phyloP scores from a whole-genome alignment of 1,140 invertebrate species.

The Drosophila mojavensis region DNA sequence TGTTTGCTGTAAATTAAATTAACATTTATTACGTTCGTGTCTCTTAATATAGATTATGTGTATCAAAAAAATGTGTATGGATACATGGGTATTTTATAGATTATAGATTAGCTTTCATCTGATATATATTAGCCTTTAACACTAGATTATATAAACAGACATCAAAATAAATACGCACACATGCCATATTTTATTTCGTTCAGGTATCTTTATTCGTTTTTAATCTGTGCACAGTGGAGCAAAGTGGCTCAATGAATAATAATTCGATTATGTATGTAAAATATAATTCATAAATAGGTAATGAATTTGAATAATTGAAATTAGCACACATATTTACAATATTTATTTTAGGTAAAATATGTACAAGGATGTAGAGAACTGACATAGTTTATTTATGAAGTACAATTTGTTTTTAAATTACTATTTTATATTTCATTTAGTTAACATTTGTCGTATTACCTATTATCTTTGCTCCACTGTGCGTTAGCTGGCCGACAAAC shows the following conservation, averaged over 20 bases:
- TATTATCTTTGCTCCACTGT: conserved; percentile 51
- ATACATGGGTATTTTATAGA: conserved; percentile 45
- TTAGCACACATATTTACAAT: neutral
- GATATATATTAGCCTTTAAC: conserved; percentile 35
- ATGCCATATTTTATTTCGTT: conserved; percentile 22
- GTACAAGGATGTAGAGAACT: conserved; percentile 15
- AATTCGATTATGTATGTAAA: too few species aligned
- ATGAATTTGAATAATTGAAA: neutral
- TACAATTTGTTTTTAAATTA: neutral
- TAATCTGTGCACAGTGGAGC: conserved; percentile 34
- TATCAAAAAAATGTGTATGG: conserved; percentile 2
- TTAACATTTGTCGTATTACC: neutral
- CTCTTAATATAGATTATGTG: conserved; percentile 44
- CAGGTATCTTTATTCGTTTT: conserved; percentile 35
- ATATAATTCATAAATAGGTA: too few species aligned
- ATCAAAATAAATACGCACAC: conserved; percentile 20
- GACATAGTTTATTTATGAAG: neutral
- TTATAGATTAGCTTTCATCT: conserved; percentile 63
- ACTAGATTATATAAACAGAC: conserved; percentile 7
- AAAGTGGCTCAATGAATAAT: neutral
- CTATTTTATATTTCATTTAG: neutral
- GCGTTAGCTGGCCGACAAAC: conserved; percentile 36
- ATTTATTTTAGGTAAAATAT: conserved; percentile 13
- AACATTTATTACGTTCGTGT: conserved; percentile 45
- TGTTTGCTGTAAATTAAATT: conserved; percentile 50